Evolutionary conservation across 1,140 invertebrate species (phyloP).

Genomic region (Eupristina koningsbergeri): DNA sequence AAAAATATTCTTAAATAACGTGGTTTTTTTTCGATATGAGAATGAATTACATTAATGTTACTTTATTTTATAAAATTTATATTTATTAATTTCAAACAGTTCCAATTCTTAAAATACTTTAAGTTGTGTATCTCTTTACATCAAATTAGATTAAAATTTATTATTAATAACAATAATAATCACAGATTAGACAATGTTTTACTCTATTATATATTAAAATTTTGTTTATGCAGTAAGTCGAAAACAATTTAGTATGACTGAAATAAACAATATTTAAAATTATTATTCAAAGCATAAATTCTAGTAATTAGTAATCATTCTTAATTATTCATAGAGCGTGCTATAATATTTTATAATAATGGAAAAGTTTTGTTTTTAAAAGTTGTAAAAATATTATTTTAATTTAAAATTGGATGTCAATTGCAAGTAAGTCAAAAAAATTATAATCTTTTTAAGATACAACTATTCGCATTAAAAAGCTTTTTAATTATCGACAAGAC

Average conservation of each 20-base stretch:
- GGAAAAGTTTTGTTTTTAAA: background rate
- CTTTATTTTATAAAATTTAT: too few species aligned
- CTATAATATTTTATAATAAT: background rate
- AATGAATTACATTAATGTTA: too few species aligned
- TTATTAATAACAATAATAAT: background rate
- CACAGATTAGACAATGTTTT: background rate
- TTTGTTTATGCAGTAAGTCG: conserved; percentile 24
- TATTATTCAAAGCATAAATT: background rate
- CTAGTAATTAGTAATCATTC: background rate
- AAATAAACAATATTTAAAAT: background rate
- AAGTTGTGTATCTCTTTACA: too few species aligned
- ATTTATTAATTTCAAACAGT: too few species aligned
- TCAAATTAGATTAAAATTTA: too few species aligned
- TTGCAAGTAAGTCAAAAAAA: background rate
- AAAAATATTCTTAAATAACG: too few species aligned
- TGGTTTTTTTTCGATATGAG: too few species aligned
- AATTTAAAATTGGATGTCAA: background rate
- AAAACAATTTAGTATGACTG: conserved; percentile 32
- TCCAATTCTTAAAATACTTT: too few species aligned
- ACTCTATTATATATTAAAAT: background rate
- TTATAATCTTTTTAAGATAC: background rate
- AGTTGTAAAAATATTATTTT: background rate
- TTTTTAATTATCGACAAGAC: too few species aligned
- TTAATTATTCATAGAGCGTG: background rate
- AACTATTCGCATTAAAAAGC: background rate